A percentile compares a stretch with the other conserved stretches of the same genome.
Conservation (phyloP, 2,888 invertebrate species). For the Bembecia ichneumoniformis region DNA sequence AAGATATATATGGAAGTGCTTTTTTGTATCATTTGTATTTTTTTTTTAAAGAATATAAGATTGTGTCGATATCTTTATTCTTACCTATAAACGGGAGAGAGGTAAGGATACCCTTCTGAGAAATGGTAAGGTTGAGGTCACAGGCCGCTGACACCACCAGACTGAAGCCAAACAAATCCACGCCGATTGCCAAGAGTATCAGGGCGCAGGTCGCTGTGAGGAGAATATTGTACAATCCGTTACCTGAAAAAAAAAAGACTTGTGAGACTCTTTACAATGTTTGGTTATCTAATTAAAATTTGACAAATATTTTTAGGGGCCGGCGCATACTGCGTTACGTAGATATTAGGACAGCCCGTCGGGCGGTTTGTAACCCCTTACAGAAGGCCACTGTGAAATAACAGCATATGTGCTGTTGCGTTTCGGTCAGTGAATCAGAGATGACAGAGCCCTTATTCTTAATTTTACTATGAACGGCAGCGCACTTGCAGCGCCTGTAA, state of each 20-base stretch:
- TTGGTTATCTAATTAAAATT: neutral
- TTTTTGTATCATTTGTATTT: no score
- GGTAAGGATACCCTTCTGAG: conserved; percentile 70
- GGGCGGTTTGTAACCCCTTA: no score
- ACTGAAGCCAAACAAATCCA: conserved; percentile 72
- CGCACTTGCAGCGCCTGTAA: no score
- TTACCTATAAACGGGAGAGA: conserved; percentile 71
- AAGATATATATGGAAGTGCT: no score
- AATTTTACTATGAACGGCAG: no score
- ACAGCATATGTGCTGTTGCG: no score
- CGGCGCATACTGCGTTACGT: neutral
- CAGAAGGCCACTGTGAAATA: no score
- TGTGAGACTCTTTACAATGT: neutral
- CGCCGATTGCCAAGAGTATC: conserved; percentile 66
- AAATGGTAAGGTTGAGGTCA: conserved; percentile 63
- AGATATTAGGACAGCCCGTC: no score
- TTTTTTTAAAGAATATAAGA: no score
- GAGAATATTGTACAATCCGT: conserved; percentile 51
- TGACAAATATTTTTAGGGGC: neutral
- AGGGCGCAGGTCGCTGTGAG: conserved; percentile 47
- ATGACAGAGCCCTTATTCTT: no score
- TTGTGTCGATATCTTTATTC: conserved; percentile 3
- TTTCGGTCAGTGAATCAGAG: no score
- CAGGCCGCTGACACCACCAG: conserved; percentile 71
- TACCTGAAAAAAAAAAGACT: conserved; percentile 27